A percentile compares a stretch with the other conserved stretches of the same genome.
Evolutionary conservation across 2,888 invertebrate species (phyloP).

Genomic region (Microctonus brassicae): DNA sequence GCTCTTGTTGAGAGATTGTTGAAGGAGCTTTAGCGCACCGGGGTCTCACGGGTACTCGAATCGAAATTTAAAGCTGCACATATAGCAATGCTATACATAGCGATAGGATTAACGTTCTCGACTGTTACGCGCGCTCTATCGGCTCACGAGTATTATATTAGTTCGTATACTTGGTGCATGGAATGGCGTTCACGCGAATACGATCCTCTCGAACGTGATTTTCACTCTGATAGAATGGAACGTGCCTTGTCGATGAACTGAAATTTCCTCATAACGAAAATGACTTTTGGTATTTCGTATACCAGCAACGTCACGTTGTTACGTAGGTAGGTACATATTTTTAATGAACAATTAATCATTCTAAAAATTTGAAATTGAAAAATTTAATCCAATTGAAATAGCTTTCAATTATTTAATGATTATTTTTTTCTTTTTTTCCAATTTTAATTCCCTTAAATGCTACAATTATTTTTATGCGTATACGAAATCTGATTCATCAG

Average conservation of each 20-base stretch:
- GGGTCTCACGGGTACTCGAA: constrained; percentile 37
- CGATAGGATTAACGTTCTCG: constrained; percentile 34
- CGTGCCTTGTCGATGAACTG: neutral
- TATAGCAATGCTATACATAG: constrained; percentile 25
- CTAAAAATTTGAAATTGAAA: no score
- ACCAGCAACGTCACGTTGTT: neutral
- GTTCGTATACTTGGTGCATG: neutral
- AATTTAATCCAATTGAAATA: no score
- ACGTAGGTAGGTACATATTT: no score
- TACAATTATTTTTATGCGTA: no score
- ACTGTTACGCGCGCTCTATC: constrained; percentile 23
- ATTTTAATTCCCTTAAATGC: no score
- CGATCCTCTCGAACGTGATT: neutral
- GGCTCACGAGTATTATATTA: constrained; percentile 5
- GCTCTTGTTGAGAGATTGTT: constrained; percentile 44
- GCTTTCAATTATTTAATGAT: no score
- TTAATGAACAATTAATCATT: neutral
- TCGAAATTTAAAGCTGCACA: constrained; percentile 43
- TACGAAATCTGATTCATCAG: no score
- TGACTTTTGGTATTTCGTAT: constrained; percentile 1
- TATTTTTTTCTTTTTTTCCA: no score
- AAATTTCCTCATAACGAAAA: neutral
- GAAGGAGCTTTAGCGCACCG: constrained; percentile 12
- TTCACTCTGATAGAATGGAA: neutral
- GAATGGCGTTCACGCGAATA: neutral